Percentiles rank a stretch among this genome's conserved stretches.
phyloP scores from a whole-genome alignment of 2,113 vertebrate genomes.

The Oreochromis aureus region DNA sequence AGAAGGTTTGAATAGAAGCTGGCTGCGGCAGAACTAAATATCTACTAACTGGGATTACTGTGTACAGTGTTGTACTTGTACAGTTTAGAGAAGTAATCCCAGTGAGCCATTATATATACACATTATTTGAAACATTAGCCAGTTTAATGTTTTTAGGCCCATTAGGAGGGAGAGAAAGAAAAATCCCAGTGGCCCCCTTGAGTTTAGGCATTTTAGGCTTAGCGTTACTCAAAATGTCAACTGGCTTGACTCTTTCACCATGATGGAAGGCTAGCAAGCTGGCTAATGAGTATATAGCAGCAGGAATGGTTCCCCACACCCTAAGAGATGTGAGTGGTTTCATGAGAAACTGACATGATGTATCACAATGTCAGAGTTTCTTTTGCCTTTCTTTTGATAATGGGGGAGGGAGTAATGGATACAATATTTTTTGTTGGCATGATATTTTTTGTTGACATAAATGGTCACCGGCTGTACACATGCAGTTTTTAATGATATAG shows the following conservation, averaged over 20 bases:
- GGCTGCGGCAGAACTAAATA: not conserved
- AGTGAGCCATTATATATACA: not conserved
- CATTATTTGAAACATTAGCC: not conserved
- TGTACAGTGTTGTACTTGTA: not conserved
- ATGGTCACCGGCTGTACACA: not conserved
- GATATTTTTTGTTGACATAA: not conserved
- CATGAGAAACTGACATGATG: not conserved
- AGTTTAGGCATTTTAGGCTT: not conserved
- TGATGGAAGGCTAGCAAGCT: not conserved
- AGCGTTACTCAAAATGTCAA: not conserved
- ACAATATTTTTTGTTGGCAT: not conserved
- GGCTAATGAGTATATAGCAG: not conserved
- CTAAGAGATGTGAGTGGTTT: not conserved
- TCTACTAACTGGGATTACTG: not conserved
- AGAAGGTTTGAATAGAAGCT: not conserved
- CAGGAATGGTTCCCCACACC: not conserved
- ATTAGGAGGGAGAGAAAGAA: not conserved
- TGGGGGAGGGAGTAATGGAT: not conserved
- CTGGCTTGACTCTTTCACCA: not conserved
- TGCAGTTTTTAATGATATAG: not conserved
- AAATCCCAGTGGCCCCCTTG: not conserved
- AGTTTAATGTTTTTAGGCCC: not conserved
- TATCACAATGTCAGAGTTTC: not conserved
- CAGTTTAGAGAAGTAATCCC: not conserved
- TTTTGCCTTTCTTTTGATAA: not conserved